Conservation (phyloP, 2,888 invertebrate species). For the Glyphotaelius pellucidus region DNA sequence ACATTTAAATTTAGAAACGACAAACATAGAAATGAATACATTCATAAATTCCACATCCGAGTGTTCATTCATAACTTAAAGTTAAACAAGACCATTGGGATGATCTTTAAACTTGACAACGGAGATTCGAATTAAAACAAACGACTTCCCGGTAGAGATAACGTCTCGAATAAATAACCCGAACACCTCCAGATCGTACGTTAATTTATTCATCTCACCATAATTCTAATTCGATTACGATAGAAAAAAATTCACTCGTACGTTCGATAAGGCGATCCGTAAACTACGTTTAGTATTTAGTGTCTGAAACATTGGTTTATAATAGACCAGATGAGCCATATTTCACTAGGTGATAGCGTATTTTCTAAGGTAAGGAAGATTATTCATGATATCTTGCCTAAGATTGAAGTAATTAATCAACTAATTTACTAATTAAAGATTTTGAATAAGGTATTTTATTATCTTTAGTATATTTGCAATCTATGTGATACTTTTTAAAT, state of each 20-base stretch:
- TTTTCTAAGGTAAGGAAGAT: neutral
- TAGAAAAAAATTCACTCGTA: constrained; percentile 26
- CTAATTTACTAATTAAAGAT: too few relatives aligned
- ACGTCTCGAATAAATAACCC: constrained; percentile 48
- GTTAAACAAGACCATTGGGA: constrained; percentile 40
- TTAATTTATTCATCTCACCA: constrained; percentile 53
- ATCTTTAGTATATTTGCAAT: too few relatives aligned
- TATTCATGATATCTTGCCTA: neutral
- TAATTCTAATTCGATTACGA: constrained; percentile 52
- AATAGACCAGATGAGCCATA: neutral
- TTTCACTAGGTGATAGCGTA: neutral
- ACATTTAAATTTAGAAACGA: neutral
- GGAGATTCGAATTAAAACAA: constrained; percentile 43
- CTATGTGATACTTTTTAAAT: too few relatives aligned
- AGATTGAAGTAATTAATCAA: neutral
- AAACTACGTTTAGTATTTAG: constrained; percentile 10
- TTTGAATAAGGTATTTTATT: too few relatives aligned
- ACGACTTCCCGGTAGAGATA: constrained; percentile 51
- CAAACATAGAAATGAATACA: neutral
- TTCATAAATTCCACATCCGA: constrained; percentile 29
- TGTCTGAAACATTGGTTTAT: neutral
- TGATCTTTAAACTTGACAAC: constrained; percentile 45
- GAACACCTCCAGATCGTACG: constrained; percentile 22
- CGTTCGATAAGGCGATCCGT: constrained; percentile 6
- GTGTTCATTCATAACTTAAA: constrained; percentile 37